phyloP scores from a whole-genome alignment of 2,113 vertebrate species.

The Pangasianodon gigas region DNA sequence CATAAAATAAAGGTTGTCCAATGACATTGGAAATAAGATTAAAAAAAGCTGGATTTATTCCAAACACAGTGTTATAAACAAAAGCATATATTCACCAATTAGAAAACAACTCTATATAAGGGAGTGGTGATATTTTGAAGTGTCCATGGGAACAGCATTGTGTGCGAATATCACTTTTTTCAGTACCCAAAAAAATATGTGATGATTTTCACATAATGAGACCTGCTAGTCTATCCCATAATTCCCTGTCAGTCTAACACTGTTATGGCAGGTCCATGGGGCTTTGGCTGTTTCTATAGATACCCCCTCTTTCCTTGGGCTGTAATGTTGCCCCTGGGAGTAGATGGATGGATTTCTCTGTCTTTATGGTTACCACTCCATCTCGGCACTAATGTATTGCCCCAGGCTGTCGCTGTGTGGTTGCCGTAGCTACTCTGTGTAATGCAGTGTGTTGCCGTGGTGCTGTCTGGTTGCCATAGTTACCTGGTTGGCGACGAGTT shows the following conservation, averaged over 20 bases:
- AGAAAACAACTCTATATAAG: not conserved
- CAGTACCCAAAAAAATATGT: not conserved
- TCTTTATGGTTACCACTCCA: constrained; percentile 56
- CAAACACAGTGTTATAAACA: not conserved
- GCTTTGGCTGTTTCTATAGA: constrained; percentile 39
- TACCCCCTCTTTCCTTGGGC: not conserved
- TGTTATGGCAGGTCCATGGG: not conserved
- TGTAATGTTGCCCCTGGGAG: constrained; percentile 17
- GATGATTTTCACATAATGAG: not conserved
- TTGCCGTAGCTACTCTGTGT: constrained; percentile 18
- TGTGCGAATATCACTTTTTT: not conserved
- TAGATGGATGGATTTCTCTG: constrained; percentile 7
- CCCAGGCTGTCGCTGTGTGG: not conserved
- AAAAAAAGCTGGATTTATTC: not conserved
- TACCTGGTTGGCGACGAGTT: constrained; percentile 98
- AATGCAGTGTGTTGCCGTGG: not conserved
- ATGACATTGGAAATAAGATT: not conserved
- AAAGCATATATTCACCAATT: not conserved
- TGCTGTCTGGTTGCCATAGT: constrained; percentile 67
- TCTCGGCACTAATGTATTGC: constrained; percentile 1
- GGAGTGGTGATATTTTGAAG: not conserved
- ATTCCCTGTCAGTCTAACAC: not conserved
- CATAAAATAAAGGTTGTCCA: not conserved
- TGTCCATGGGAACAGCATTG: not conserved
- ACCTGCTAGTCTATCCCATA: not conserved